Evolutionary conservation across 2,797 vertebrate species (phyloP).

Genomic region (Micrastur ruficollis): DNA sequence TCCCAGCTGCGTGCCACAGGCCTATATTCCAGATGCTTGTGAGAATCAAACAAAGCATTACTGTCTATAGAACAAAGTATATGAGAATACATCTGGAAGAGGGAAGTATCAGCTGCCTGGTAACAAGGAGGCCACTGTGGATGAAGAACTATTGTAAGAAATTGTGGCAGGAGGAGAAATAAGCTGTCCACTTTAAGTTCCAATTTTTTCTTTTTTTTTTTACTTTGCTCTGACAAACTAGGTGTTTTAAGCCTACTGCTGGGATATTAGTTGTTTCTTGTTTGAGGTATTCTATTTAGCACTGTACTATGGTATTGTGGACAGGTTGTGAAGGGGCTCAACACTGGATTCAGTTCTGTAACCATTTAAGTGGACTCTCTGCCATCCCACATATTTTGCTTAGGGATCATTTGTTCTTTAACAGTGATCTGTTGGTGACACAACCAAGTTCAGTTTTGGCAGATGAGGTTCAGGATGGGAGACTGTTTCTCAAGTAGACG

Average conservation of each 20-base stretch:
- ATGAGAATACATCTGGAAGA: not conserved
- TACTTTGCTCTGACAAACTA: not conserved
- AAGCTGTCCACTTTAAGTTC: not conserved
- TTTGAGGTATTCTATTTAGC: not conserved
- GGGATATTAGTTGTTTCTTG: not conserved
- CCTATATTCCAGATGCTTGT: not conserved
- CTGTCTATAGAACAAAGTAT: not conserved
- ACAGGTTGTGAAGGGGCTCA: not conserved
- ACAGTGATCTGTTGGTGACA: not conserved
- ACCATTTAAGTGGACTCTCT: not conserved
- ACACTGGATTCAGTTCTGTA: not conserved
- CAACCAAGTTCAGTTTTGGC: not conserved
- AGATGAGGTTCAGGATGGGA: not conserved
- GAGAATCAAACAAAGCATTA: not conserved
- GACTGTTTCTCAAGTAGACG: not conserved
- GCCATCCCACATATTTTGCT: not conserved
- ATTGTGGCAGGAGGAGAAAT: not conserved
- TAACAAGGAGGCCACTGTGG: not conserved
- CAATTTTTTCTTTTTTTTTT: not conserved
- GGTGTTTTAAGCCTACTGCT: not conserved
- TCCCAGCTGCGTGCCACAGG: not conserved
- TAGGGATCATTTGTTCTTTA: not conserved
- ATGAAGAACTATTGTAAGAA: not conserved
- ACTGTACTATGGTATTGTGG: not conserved
- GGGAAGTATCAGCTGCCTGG: not conserved